A percentile compares a stretch with the other conserved stretches of the same genome.
phyloP scores from a whole-genome alignment of 2,888 invertebrate species.

The Sarcophaga rosellei region DNA sequence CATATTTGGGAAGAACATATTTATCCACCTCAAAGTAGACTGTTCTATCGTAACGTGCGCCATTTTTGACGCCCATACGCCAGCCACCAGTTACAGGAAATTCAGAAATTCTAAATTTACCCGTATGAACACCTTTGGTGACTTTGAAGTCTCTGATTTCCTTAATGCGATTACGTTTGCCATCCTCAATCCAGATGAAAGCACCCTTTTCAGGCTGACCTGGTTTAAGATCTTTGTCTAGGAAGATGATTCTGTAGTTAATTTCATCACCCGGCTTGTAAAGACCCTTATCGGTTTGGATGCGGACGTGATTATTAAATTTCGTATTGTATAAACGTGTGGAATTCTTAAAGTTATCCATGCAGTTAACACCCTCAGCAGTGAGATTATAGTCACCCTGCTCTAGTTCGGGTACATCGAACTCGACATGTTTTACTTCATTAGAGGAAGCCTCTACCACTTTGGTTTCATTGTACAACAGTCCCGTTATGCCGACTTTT shows the following conservation, averaged over 20 bases:
- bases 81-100: slow-evolving; percentile 93
- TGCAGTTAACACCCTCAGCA: slow-evolving; percentile 84
- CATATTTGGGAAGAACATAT: slow-evolving; percentile 95
- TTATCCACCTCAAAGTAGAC: slow-evolving; percentile 87
- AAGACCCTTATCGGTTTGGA: slow-evolving; percentile 95
- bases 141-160: slow-evolving; percentile 86
- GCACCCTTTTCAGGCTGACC: slow-evolving; percentile 84
- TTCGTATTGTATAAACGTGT: slow-evolving; percentile 86
- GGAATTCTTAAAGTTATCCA: slow-evolving; percentile 88
- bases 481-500: slow-evolving; percentile 76
- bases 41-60: slow-evolving; percentile 71
- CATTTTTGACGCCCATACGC: slow-evolving; percentile 82
- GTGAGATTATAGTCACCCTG: slow-evolving; percentile 88
- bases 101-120: slow-evolving; percentile 89
- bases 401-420: slow-evolving; percentile 73
- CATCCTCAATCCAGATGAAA: slow-evolving; percentile 87
- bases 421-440: slow-evolving; percentile 73
- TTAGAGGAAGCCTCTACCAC: slow-evolving; percentile 71
- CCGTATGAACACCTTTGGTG: slow-evolving; percentile 84
- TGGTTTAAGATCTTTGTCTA: slow-evolving; percentile 88
- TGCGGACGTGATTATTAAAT: slow-evolving; percentile 83
- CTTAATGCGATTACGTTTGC: slow-evolving; percentile 89
- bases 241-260: slow-evolving; percentile 84
- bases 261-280: slow-evolving; percentile 94
- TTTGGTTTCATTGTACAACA: slow-evolving; percentile 74